Base-by-base conservation (phyloP, 2,888 invertebrate species). In the Agrenia bidenticulata region DNA sequence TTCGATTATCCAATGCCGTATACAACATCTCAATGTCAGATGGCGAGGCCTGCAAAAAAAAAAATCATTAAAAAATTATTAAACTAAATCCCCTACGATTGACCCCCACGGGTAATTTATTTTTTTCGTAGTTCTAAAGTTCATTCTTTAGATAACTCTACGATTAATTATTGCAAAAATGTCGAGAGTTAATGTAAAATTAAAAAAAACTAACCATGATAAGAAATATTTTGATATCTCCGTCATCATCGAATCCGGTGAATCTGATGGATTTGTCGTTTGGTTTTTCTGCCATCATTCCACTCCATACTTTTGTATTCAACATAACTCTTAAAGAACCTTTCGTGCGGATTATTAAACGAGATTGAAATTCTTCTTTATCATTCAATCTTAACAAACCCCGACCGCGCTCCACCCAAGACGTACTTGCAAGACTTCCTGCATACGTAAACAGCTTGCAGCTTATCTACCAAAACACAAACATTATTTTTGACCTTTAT, bases 271-370 rank as follows among this genome's bases (percentile, higher is more conserved):
- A 92, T 82, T 93, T 94, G 73, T 87, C 85, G 77, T 91, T 92
- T 1, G 94, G 90, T 72, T 89, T 85, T 79, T 94, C 92, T 24
- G 91, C 88, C 13, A 90, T 89, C 95, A 95, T 95, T 70, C 89
- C 94, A 5, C 90, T 86, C 93, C 94, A 95, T 71, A 91, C 80
- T 84, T 94, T 94, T 45, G 95, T 94, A 81, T 96, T 97, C 65
- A 97, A 84, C 78, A 95, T 87, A 60, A 96, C 88, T 62, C 94
- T 85, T 74, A 94, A 85, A 76, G 92, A 94, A 57, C 96, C 96
- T 19, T 91, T 86, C 27, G 91, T 90, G 70, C 96, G 85, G 79
- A 94, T 92, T 23, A 96, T 93, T 15, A 96, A 84, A 69, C 95
- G 83, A 69, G 88, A 94, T 45, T 45, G 9, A 5, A 45, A 19